Base-by-base conservation (phyloP, 2,113 vertebrate species). In the Abramis brama region DNA sequence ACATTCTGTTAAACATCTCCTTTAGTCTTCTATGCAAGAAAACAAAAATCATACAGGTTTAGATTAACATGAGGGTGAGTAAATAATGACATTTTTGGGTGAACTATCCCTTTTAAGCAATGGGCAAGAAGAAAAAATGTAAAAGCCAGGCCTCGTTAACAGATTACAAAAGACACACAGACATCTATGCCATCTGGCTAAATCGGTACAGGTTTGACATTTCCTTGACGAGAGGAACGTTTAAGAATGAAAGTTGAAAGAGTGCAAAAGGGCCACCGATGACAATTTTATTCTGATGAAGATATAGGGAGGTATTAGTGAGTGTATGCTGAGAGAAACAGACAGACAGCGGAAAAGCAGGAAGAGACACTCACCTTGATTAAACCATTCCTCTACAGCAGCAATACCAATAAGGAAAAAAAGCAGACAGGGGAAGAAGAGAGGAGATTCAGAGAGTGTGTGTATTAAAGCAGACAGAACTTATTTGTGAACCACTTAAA, bases 361-460 rank as follows among this genome's bases (percentile, higher is more conserved):
- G 39, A 52, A 57, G 85, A 85, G 70, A 86, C 76, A 97, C 97
- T 98, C 96, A 98, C 97, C 97, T 97, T 98, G 97, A 96, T 97
- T 97, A 97, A 98, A 98, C 97, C 97, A 98, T 93, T 98, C 97
- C 96, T 98, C 97, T 98, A 52, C 47, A 97, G 96, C 94, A 91
- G 95, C 94, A 95, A 94, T 92, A 91, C 93, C 94, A 95, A 90
- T 88, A 91, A 92, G 90, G 91, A 91, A 95, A 93, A 93, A 93
- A 93, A 89, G 94, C 90, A 93, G 93, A 93, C 92, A 86, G 92
- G 93, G 93, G n/a, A 70, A 94, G 88, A 94, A 91, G 92, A 93
- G 92, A 94, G 89, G 93, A 95, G 88, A 95, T 90, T 93, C 91
- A 95, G 77, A 70, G 88, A 84, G 91, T 93, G 91, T 91, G 82